Evolutionary conservation across 2,797 vertebrate genomes (phyloP).

Genomic region (Ibycter americanus): DNA sequence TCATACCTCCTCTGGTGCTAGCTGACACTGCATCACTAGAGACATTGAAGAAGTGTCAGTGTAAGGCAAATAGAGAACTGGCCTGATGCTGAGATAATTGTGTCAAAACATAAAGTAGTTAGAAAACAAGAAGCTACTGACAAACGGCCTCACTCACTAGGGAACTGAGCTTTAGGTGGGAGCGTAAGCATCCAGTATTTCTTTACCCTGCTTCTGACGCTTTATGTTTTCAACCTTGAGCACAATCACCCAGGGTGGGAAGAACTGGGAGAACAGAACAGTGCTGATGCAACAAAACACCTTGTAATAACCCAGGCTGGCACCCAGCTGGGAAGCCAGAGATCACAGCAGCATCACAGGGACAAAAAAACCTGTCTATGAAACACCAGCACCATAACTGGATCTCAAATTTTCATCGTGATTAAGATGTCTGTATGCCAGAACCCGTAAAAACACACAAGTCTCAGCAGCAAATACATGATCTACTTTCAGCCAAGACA

Average conservation of each 20-base stretch:
- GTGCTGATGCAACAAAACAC: neutral
- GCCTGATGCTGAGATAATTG: neutral
- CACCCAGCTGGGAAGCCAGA: neutral
- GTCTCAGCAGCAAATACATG: neutral
- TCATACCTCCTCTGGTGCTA: neutral
- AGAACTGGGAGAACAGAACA: neutral
- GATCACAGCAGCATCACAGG: neutral
- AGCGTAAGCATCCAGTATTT: neutral
- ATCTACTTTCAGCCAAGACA: neutral
- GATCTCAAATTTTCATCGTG: neutral
- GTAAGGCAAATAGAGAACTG: neutral
- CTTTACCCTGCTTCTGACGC: neutral
- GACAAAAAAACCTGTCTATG: neutral
- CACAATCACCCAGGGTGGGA: neutral
- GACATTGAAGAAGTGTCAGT: neutral
- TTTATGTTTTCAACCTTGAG: neutral
- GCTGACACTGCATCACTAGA: neutral
- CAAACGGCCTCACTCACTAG: neutral
- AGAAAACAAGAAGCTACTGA: neutral
- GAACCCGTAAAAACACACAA: neutral
- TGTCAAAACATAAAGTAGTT: neutral
- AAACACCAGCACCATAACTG: neutral
- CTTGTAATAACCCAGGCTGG: neutral
- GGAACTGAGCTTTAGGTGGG: neutral
- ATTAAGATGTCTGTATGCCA: neutral